phyloP scores from a whole-genome alignment of 2,113 vertebrate species.

The Apaloderma vittatum region DNA sequence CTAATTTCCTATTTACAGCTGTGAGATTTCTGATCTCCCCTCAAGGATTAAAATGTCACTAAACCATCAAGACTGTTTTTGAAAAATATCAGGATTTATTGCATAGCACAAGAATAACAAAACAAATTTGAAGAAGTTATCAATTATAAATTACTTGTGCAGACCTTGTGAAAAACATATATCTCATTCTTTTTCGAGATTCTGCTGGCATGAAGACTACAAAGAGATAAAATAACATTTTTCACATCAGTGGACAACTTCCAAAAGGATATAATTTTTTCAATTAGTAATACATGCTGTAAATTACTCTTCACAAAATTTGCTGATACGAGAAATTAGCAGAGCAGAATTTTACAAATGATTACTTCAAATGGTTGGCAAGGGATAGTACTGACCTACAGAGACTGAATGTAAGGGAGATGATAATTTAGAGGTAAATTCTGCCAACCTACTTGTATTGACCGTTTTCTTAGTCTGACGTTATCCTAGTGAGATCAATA shows the following conservation, averaged over 20 bases:
- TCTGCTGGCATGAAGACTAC: background rate
- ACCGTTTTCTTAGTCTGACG: background rate
- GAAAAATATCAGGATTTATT: background rate
- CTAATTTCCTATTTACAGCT: background rate
- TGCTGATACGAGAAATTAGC: background rate
- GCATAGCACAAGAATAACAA: background rate
- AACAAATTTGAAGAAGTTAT: background rate
- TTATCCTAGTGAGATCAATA: background rate
- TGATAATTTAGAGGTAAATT: background rate
- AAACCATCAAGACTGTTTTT: background rate
- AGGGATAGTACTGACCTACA: background rate
- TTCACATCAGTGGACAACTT: background rate
- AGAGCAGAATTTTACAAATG: background rate
- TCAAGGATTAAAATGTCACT: background rate
- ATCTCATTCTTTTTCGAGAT: background rate
- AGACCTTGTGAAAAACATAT: background rate
- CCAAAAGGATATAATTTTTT: background rate
- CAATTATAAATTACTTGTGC: background rate
- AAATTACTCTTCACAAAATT: background rate
- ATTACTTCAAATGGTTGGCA: background rate
- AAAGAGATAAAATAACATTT: background rate
- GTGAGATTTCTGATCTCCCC: background rate
- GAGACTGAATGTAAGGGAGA: background rate
- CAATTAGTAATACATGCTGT: background rate
- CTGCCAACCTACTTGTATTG: background rate